phyloP scores from a whole-genome alignment of 2,797 vertebrate species.

The Loriculus beryllinus region DNA sequence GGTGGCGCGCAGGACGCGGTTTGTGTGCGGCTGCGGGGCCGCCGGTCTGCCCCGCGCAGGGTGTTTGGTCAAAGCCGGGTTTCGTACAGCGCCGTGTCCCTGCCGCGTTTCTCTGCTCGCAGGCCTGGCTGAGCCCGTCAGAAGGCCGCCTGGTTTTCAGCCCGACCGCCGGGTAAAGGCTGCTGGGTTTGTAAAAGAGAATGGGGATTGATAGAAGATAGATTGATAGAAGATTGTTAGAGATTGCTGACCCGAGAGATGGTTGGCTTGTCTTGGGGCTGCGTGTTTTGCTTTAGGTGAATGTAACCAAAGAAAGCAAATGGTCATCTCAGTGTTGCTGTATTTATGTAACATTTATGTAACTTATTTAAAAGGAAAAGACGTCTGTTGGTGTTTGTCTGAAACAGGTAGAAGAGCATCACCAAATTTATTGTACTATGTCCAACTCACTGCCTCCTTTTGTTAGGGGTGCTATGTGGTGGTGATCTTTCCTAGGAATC shows the following conservation, averaged over 20 bases:
- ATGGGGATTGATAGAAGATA: not conserved
- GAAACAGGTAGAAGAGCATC: not conserved
- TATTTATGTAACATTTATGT: not conserved
- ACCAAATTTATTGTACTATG: not conserved
- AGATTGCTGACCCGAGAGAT: rapidly evolving
- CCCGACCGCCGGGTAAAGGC: not conserved
- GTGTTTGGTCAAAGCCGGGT: rapidly evolving
- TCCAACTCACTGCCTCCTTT: not conserved
- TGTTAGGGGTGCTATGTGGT: not conserved
- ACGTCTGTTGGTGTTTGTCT: not conserved
- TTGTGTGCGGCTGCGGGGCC: rapidly evolving
- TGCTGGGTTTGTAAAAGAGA: not conserved
- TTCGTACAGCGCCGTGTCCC: rapidly evolving
- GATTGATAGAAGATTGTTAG: rapidly evolving
- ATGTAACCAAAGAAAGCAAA: not conserved
- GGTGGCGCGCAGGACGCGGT: not conserved
- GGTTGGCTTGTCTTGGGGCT: not conserved
- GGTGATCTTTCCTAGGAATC: not conserved
- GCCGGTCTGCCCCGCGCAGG: too few relatives aligned
- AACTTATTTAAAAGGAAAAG: not conserved
- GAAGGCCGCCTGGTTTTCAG: rapidly evolving
- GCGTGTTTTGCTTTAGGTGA: not conserved
- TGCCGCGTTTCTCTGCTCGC: rapidly evolving
- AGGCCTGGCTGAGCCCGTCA: rapidly evolving
- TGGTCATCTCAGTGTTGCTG: not conserved